Conservation (phyloP, 64 coral and sea anemone species). For the Porites lutea region DNA sequence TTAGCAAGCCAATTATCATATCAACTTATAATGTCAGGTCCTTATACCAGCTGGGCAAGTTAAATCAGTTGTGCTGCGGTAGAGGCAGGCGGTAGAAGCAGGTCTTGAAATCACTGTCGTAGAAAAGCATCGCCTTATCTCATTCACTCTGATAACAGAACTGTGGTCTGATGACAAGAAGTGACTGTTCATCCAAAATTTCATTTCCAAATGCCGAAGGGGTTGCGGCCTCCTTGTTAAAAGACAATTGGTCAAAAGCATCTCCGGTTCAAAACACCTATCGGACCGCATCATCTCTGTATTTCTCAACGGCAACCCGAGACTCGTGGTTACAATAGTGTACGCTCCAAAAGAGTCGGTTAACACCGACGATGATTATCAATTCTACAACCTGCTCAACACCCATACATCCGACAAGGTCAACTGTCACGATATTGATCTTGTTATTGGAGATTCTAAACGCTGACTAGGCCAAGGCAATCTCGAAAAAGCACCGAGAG, state of each 20-base stretch:
- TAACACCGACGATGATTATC: no score
- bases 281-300: no score
- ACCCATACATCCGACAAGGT: no score
- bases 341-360: no score
- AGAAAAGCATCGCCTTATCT: background rate
- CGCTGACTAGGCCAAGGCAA: no score
- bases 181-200: slow-evolving; percentile 2
- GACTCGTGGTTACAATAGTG: no score
- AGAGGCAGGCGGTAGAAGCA: background rate
- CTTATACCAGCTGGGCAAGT: background rate
- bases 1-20: background rate
- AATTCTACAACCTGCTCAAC: no score
- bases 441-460: no score
- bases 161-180: slow-evolving; percentile 22
- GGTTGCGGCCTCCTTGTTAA: background rate
- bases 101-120: background rate
- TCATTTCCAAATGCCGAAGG: background rate
- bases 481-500: no score
- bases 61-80: background rate
- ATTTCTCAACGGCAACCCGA: no score
- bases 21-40: background rate
- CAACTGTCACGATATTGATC: no score
- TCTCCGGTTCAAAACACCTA: no score
- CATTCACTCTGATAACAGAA: background rate
- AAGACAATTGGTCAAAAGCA: background rate